phyloP scores from a whole-genome alignment of 2,888 invertebrate species.

The Embidobia sp. region DNA sequence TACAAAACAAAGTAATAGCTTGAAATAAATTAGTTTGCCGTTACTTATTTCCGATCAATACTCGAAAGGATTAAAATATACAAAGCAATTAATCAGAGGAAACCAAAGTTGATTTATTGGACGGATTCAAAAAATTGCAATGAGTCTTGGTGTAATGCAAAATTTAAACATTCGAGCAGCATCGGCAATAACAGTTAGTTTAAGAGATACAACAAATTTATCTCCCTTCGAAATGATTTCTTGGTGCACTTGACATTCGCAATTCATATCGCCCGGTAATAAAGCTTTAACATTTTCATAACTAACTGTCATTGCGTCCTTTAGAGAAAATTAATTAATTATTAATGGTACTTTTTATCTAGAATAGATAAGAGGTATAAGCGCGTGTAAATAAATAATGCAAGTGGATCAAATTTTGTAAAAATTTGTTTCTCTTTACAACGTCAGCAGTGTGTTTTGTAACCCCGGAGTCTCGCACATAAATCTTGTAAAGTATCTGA shows the following conservation, averaged over 20 bases:
- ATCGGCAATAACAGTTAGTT: slow-evolving; percentile 28
- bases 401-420: slow-evolving; percentile 20
- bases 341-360: neutral
- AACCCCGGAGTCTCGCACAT: slow-evolving; percentile 37
- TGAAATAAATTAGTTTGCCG: no score
- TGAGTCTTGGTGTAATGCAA: slow-evolving; percentile 15
- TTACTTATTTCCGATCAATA: no score
- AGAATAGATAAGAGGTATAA: no score
- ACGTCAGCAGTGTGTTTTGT: slow-evolving; percentile 24
- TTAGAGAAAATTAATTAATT: slow-evolving; percentile 2
- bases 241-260: slow-evolving; percentile 18
- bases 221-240: slow-evolving; percentile 17
- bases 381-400: slow-evolving; percentile 34
- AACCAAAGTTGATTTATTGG: slow-evolving; percentile 4
- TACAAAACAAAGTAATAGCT: no score
- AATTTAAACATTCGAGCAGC: slow-evolving; percentile 34
- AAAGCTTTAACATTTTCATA: slow-evolving; percentile 16
- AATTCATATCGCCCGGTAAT: slow-evolving; percentile 33
- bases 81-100: neutral
- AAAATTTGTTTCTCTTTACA: slow-evolving; percentile 44
- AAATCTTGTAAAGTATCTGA: slow-evolving; percentile 51
- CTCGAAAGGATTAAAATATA: slow-evolving; percentile 14
- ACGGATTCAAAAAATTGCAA: slow-evolving; percentile 1
- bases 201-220: slow-evolving; percentile 38
- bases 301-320: slow-evolving; percentile 27